Percentiles rank a stretch among this genome's conserved stretches.
Conservation (phyloP, 2,888 invertebrate genomes). For the Chrysopilus asiliformis region DNA sequence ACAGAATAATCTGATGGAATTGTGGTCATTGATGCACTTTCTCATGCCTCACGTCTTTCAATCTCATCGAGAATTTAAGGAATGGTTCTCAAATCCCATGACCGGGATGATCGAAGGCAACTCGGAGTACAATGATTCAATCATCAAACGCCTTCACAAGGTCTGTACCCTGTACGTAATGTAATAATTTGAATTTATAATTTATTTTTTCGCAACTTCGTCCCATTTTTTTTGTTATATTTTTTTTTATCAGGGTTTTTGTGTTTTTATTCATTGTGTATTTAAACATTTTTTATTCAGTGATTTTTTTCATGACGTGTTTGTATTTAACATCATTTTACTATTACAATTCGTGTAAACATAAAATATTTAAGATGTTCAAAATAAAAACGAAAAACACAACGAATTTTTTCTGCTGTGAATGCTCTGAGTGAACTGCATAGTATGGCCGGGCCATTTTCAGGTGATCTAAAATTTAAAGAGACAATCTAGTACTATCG, state of each 20-base stretch:
- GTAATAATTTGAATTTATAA: slow-evolving; percentile 11
- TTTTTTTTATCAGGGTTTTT: neutral
- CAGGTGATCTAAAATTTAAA: too few species aligned
- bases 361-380: too few species aligned
- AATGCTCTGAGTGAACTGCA: too few species aligned
- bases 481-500: too few species aligned
- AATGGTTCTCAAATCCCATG: slow-evolving; percentile 97
- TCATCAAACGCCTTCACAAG: slow-evolving; percentile 82
- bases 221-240: neutral
- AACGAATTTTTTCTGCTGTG: too few species aligned
- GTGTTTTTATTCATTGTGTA: neutral
- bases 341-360: too few species aligned
- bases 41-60: slow-evolving; percentile 95
- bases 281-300: neutral
- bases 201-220: slow-evolving; percentile 1
- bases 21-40: slow-evolving; percentile 98
- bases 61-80: slow-evolving; percentile 90
- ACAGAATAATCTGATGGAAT: slow-evolving; percentile 91
- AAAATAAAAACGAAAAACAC: too few species aligned
- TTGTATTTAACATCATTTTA: too few species aligned
- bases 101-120: slow-evolving; percentile 92
- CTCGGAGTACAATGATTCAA: slow-evolving; percentile 77
- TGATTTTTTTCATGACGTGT: neutral
- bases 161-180: slow-evolving; percentile 37
- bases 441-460: too few species aligned